These are phyloP conservation scores for Onychostruthus taczanowskii DNA, from an alignment of 2,113 vertebrate genomes.

Conservation along the genomic window DNA sequence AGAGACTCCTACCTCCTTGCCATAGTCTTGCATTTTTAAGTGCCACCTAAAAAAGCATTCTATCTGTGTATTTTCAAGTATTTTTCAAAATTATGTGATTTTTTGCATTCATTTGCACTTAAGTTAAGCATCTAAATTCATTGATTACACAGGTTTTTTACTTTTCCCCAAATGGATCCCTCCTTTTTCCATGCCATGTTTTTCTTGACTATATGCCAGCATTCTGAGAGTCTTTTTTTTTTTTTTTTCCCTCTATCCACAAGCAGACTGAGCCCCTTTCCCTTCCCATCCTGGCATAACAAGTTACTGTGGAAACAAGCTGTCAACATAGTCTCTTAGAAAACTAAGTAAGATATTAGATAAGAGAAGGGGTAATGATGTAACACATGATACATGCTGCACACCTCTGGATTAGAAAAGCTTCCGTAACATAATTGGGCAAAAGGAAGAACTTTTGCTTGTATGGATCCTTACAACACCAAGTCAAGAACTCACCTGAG, in stretches of 20 bases:
- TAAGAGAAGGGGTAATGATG: background rate
- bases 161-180: background rate
- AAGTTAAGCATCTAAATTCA: background rate
- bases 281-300: background rate
- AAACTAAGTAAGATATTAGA: background rate
- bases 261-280: background rate
- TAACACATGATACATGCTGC: background rate
- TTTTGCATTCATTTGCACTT: background rate
- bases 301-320: background rate
- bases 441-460: background rate
- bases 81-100: background rate
- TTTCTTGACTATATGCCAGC: background rate
- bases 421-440: background rate
- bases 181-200: background rate
- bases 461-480: background rate
- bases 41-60: background rate
- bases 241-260: background rate
- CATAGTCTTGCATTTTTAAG: background rate
- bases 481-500: background rate
- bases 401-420: background rate
- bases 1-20: background rate
- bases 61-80: background rate
- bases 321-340: background rate
- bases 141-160: background rate
- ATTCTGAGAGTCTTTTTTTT: background rate